phyloP scores from a whole-genome alignment of 2,888 invertebrate genomes.

The Ornithoptera priamus region DNA sequence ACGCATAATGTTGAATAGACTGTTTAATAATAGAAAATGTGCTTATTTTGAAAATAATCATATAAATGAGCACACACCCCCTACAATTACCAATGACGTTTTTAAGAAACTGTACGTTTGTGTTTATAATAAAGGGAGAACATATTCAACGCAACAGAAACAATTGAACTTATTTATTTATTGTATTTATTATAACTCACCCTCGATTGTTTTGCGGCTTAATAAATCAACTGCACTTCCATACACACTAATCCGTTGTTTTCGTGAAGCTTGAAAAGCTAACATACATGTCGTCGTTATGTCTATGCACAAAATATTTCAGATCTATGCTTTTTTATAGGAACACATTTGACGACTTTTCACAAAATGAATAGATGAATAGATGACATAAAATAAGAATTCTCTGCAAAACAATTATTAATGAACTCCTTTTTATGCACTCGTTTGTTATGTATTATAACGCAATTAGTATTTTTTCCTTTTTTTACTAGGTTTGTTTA shows the following conservation, averaged over 20 bases:
- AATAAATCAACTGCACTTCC: slow-evolving; percentile 82
- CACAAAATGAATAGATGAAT: neutral
- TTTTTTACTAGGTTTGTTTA: no score
- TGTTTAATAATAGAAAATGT: slow-evolving; percentile 10
- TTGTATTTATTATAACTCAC: slow-evolving; percentile 51
- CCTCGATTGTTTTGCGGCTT: slow-evolving; percentile 80
- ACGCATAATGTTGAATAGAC: neutral
- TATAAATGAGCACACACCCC: slow-evolving; percentile 54
- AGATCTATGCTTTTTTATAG: slow-evolving; percentile 17
- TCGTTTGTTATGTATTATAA: no score
- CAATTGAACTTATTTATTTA: slow-evolving; percentile 27
- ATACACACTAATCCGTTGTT: slow-evolving; percentile 81
- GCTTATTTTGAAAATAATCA: slow-evolving; percentile 34
- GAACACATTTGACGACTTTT: neutral
- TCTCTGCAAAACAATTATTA: neutral
- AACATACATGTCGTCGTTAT: slow-evolving; percentile 55
- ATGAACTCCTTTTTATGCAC: no score
- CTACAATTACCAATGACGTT: slow-evolving; percentile 47
- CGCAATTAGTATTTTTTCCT: no score
- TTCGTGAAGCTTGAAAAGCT: slow-evolving; percentile 75
- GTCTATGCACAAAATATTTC: slow-evolving; percentile 39
- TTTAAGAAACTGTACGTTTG: slow-evolving; percentile 35
- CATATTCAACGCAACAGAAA: slow-evolving; percentile 17
- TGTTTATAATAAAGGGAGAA: slow-evolving; percentile 28
- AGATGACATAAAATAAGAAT: neutral